Conservation (phyloP, 64 coral and sea anemone genomes). For the Anthopleura sola region DNA sequence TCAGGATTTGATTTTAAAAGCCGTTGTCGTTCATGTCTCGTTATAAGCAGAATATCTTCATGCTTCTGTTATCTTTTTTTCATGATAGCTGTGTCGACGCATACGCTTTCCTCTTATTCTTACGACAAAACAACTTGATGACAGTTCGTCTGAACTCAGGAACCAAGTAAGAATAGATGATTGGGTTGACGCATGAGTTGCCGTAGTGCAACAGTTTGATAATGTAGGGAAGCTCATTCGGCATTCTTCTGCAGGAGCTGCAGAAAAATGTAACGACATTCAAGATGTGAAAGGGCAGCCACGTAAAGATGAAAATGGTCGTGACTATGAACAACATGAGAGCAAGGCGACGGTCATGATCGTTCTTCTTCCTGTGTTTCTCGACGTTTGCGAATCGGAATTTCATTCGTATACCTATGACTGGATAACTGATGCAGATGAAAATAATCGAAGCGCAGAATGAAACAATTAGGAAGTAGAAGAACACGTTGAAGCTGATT, state of each 20-base stretch:
- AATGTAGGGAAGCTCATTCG: slow-evolving; percentile 62
- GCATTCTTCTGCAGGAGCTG: slow-evolving; percentile 44
- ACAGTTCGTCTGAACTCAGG: slow-evolving; percentile 78
- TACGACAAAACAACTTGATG: slow-evolving; percentile 26
- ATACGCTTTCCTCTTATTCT: neutral
- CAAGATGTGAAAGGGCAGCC: slow-evolving; percentile 84
- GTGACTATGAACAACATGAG: slow-evolving; percentile 72
- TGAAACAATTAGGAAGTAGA: slow-evolving; percentile 69
- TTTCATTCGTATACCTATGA: slow-evolving; percentile 83
- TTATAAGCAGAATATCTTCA: neutral
- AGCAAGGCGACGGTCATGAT: slow-evolving; percentile 73
- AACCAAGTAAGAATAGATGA: slow-evolving; percentile 84
- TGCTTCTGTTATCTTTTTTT: neutral
- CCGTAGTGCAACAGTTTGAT: slow-evolving; percentile 80
- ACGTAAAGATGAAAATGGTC: slow-evolving; percentile 67
- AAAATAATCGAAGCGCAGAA: slow-evolving; percentile 57
- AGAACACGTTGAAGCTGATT: slow-evolving; percentile 63
- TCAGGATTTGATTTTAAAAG: neutral
- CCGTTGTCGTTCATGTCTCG: neutral
- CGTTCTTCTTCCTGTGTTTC: slow-evolving; percentile 41
- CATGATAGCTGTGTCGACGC: neutral
- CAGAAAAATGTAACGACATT: slow-evolving; percentile 86
- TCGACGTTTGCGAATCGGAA: slow-evolving; percentile 67
- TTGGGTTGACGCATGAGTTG: slow-evolving; percentile 80
- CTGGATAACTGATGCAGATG: slow-evolving; percentile 62